Base-by-base conservation (phyloP, 2,888 invertebrate species). In the Portevinia maculata region DNA sequence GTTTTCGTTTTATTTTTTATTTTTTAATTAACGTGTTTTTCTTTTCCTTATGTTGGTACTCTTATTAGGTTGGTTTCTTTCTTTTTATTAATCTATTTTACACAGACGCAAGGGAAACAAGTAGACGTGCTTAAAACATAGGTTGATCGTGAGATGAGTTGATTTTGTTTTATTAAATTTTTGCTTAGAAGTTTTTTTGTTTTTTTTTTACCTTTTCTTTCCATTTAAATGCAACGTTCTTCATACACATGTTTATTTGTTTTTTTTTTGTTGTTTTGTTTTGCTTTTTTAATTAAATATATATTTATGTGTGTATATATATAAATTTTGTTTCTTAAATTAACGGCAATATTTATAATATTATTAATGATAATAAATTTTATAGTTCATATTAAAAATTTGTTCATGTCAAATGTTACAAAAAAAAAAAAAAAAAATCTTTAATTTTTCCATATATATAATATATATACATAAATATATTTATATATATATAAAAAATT, bases 91-190 rank as follows among this genome's bases (percentile, higher is more conserved):
- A 69, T 67, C 62, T 83, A 78, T 78, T 83, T 78, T 83, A 83
- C 83, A 78, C 78, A 71, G 83, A 83, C 78, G 65, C 50, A 83
- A 67, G 71, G 50, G 83, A 78, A 78, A 83, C 71, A 83, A 83
- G 60, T 76, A 67, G 65, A 83, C 73, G 83, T 83, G 78, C 83
- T 83, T 70, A 65, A 75, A 83, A 76, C 60, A 73, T 78, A 78
- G 71, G 65, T 73, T 73, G 60, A 83, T 78, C 70, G 71, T 83
- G 76, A 83, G 71, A 83, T 83, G 65, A 75, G 55, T 79, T 73
- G 7, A 62, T 28, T 74, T 53, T 64, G 41, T 34, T 41, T 59
- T 17, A 79, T 15, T 11, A 44, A 17, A 34, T 64, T 52, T 34
- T 21, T 53, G 30, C 64, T 15, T 30, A 73, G 41, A n/a, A 19